Evolutionary conservation across 2,113 vertebrate species (phyloP).

Genomic region (Peromyscus leucopus): DNA sequence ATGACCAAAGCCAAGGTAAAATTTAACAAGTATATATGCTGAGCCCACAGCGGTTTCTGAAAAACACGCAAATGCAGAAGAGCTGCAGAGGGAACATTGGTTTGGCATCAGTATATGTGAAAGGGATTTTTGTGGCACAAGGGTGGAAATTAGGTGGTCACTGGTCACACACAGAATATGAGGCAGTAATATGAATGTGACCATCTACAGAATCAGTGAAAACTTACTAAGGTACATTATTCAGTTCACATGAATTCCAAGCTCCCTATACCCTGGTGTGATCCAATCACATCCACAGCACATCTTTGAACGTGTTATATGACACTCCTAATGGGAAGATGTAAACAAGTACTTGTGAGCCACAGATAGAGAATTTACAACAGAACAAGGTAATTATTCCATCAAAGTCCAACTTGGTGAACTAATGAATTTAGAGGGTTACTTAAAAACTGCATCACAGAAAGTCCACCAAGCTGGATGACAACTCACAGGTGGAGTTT

Average conservation of each 20-base stretch:
- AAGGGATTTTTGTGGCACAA: constrained; percentile 44
- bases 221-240: not conserved
- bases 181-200: not conserved
- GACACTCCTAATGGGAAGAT: not conserved
- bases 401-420: not conserved
- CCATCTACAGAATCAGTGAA: constrained; percentile 29
- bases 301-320: not conserved
- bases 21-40: constrained; percentile 35
- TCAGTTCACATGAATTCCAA: not conserved
- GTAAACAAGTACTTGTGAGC: not conserved
- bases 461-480: not conserved
- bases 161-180: not conserved
- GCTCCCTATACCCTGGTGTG: not conserved
- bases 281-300: not conserved
- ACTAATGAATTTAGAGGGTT: not conserved
- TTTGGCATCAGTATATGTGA: constrained; percentile 15
- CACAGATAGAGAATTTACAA: not conserved
- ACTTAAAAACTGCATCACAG: not conserved
- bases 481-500: not conserved
- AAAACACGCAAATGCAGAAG: constrained; percentile 54
- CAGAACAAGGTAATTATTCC: not conserved
- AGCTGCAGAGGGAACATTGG: not conserved
- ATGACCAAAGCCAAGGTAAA: not conserved
- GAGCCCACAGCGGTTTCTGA: not conserved
- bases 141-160: constrained; percentile 20